Conservation (phyloP, 1,140 invertebrate genomes). For the Laupala kohalensis region DNA sequence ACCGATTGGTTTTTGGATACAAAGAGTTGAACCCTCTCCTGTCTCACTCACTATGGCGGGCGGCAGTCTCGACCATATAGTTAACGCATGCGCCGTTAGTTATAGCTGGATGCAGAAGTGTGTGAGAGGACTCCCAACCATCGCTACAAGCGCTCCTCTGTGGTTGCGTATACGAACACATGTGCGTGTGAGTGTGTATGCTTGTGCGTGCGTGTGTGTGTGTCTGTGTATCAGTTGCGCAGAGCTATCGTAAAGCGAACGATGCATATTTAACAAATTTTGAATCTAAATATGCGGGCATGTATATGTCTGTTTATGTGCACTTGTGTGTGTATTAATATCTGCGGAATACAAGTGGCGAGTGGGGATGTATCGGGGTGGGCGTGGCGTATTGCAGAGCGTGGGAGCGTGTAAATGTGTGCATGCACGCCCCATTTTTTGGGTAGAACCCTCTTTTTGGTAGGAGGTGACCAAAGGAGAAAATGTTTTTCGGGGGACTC, state of each 20-base stretch:
- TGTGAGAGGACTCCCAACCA: not conserved
- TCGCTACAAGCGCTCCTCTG: too few species aligned
- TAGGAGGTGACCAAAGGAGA: not conserved
- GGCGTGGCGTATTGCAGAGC: too few species aligned
- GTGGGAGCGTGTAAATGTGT: not conserved
- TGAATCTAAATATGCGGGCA: not conserved
- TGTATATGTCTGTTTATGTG: not conserved
- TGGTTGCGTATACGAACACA: not conserved
- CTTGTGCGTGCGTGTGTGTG: not conserved
- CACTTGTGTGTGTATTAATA: not conserved
- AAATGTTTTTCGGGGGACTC: not conserved
- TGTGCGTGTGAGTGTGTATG: not conserved
- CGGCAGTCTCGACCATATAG: not conserved
- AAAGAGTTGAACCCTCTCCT: not conserved
- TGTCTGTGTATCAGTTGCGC: not conserved
- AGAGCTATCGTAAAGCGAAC: not conserved
- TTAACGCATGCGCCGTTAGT: not conserved
- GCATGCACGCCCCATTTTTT: not conserved
- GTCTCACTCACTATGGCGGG: not conserved
- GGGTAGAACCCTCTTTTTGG: not conserved
- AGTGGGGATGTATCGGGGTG: not conserved
- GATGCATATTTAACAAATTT: not conserved
- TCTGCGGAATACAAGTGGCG: not conserved
- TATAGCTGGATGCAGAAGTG: not conserved
- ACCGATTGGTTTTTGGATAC: not conserved